phyloP scores from a whole-genome alignment of 2,113 vertebrate genomes.

The Fregata magnificens region DNA sequence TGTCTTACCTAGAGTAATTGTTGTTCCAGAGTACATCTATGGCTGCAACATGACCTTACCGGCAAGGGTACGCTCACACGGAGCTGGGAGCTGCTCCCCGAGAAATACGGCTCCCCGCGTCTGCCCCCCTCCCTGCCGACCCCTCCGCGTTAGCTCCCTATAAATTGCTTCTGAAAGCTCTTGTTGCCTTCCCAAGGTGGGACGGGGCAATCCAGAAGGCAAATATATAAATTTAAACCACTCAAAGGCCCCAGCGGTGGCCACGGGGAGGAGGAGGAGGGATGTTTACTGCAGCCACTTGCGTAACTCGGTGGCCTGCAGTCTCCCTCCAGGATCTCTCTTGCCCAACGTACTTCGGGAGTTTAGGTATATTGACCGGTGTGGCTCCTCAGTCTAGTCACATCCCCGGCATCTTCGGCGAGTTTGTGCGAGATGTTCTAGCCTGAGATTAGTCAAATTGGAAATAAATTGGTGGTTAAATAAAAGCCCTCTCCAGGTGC shows the following conservation, averaged over 20 bases:
- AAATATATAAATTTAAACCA: conserved; percentile 46
- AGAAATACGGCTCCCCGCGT: conserved; percentile 8
- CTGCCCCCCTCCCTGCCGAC: neutral
- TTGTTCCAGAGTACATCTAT: neutral
- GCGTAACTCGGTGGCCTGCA: neutral
- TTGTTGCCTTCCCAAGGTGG: conserved; percentile 65
- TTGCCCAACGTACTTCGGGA: neutral
- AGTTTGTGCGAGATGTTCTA: conserved; percentile 41
- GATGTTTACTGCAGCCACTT: neutral
- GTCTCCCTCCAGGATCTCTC: neutral
- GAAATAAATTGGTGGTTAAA: conserved; percentile 73
- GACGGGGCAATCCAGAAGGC: conserved; percentile 18
- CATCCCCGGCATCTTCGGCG: neutral
- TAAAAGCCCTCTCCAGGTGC: conserved; percentile 53
- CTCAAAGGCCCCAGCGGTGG: neutral
- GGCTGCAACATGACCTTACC: conserved; percentile 1
- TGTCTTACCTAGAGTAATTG: conserved; percentile 26
- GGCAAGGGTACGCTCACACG: neutral
- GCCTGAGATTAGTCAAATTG: conserved; percentile 62
- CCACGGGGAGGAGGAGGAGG: neutral
- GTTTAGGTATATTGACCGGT: conserved; percentile 8
- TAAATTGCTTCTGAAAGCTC: conserved; percentile 55
- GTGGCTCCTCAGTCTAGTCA: conserved; percentile 29
- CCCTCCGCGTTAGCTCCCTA: conserved; percentile 3
- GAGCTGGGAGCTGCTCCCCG: neutral